Conservation (phyloP, 2,113 vertebrate species). For the Myxocyprinus asiaticus region DNA sequence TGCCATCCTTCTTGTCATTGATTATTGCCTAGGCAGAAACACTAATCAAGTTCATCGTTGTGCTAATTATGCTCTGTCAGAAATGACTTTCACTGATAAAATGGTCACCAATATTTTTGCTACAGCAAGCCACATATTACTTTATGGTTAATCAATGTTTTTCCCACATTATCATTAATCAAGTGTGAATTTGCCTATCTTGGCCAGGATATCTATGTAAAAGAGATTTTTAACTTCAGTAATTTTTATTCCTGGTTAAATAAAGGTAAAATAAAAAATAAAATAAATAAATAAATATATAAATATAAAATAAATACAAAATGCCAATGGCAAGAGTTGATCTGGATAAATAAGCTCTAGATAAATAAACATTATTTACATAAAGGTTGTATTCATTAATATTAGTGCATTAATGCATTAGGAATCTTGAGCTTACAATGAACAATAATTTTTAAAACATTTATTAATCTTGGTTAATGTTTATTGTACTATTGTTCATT, state of each 20-base stretch:
- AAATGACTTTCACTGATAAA: constrained; percentile 45
- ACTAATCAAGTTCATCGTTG: constrained; percentile 54
- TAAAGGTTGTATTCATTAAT: too few relatives aligned
- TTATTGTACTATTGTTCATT: too few relatives aligned
- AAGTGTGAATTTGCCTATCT: neutral
- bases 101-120: constrained; percentile 53
- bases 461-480: too few relatives aligned
- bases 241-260: too few relatives aligned
- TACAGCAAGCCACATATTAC: constrained; percentile 38
- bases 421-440: too few relatives aligned
- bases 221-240: too few relatives aligned
- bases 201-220: too few relatives aligned
- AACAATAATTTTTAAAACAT: too few relatives aligned
- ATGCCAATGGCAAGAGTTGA: neutral
- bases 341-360: neutral
- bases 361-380: too few relatives aligned
- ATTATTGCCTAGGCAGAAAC: constrained; percentile 65
- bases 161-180: neutral
- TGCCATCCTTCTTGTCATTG: constrained; percentile 59
- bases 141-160: constrained; percentile 29
- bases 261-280: too few relatives aligned
- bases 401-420: too few relatives aligned
- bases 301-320: neutral
- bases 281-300: too few relatives aligned
- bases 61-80: constrained; percentile 60